phyloP scores from a whole-genome alignment of 2,797 vertebrate genomes.

The Graptemys geographica region DNA sequence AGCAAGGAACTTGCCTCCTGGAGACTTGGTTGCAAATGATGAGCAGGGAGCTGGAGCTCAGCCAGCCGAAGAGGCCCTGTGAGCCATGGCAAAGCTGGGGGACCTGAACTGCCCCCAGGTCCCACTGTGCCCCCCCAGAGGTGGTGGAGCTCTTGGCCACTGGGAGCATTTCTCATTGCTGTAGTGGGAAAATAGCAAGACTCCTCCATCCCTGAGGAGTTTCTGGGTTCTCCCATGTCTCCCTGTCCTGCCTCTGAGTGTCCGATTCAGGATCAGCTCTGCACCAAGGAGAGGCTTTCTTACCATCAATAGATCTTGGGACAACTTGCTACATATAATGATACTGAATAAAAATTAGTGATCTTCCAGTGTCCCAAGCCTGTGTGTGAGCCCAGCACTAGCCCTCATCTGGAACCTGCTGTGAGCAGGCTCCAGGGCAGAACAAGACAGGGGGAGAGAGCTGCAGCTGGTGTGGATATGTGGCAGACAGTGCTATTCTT shows the following conservation, averaged over 20 bases:
- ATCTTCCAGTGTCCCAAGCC: neutral
- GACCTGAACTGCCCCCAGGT: neutral
- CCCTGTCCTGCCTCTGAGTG: neutral
- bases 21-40: neutral
- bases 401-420: neutral
- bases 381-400: neutral
- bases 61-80: neutral
- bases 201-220: neutral
- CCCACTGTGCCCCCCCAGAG: neutral
- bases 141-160: neutral
- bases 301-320: conserved; percentile 35
- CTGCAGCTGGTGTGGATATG: too few relatives aligned
- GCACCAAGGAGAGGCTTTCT: conserved; percentile 32
- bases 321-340: conserved; percentile 52
- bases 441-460: neutral
- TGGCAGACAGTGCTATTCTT: neutral
- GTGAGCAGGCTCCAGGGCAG: neutral
- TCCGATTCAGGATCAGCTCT: neutral
- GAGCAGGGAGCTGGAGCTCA: rapidly evolving
- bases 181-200: neutral
- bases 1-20: conserved; percentile 81
- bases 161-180: rapidly evolving
- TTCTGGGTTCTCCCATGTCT: neutral
- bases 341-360: neutral
- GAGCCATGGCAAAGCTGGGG: rapidly evolving